Evolutionary conservation across 2,113 vertebrate species (phyloP).

Genomic region (Galeopterus variegatus): DNA sequence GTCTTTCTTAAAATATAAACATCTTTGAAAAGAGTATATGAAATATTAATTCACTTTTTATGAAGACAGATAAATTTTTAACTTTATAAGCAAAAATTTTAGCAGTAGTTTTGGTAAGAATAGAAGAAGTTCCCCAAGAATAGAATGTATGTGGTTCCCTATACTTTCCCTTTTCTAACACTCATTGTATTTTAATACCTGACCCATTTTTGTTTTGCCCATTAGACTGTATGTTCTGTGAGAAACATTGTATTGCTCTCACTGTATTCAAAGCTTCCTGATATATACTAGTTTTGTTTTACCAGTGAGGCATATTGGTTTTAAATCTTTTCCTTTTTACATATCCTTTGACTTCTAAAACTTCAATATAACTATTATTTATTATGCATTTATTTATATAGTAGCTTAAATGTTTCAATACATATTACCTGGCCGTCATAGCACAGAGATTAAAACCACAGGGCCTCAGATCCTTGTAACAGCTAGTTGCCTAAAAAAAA

Average conservation of each 20-base stretch:
- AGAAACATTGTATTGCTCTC: neutral
- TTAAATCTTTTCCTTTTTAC: neutral
- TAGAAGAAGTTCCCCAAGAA: fast-evolving
- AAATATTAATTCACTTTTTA: neutral
- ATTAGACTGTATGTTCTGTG: neutral
- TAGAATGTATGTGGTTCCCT: neutral
- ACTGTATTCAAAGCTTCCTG: neutral
- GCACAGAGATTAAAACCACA: neutral
- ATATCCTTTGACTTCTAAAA: neutral
- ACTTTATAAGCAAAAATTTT: neutral
- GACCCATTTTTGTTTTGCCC: neutral
- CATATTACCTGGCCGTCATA: neutral
- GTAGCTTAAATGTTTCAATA: neutral
- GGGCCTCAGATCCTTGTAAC: too few species aligned
- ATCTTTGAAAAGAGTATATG: neutral
- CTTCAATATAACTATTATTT: neutral
- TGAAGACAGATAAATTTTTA: neutral
- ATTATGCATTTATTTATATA: neutral
- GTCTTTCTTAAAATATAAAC: neutral
- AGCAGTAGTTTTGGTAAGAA: neutral
- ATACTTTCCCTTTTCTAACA: neutral
- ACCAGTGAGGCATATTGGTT: neutral
- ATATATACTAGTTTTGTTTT: neutral
- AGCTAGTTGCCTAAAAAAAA: too few species aligned
- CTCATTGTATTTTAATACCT: neutral